Percentiles rank a stretch among this genome's conserved stretches.
Conservation (phyloP, 2,888 invertebrate species). For the Apodemia hepburni region DNA sequence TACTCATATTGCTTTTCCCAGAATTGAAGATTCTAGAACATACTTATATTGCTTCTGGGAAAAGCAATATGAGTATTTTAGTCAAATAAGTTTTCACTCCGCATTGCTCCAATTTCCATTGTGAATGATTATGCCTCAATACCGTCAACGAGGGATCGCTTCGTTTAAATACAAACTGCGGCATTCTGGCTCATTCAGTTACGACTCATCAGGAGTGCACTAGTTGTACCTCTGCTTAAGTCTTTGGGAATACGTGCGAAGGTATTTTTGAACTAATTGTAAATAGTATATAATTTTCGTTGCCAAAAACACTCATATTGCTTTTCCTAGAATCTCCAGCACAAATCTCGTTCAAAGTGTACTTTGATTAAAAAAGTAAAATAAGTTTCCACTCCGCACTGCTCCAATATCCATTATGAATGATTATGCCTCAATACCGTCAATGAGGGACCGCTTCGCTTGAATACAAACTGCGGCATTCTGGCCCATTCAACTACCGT, state of each 20-base stretch:
- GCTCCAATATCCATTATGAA: constrained; percentile 38
- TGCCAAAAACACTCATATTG: background rate
- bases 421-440: constrained; percentile 51
- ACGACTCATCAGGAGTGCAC: constrained; percentile 6
- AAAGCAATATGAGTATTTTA: too few species aligned
- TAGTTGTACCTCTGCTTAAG: too few species aligned
- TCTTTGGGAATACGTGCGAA: too few species aligned
- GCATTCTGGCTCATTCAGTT: constrained; percentile 44
- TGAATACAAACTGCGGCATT: constrained; percentile 64
- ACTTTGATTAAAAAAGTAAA: constrained; percentile 18
- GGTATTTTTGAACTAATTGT: too few species aligned
- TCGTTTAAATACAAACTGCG: constrained; percentile 62
- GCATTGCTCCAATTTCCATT: constrained; percentile 43
- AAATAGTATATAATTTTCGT: too few species aligned
- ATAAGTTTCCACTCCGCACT: too few species aligned
- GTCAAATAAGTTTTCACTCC: constrained; percentile 14
- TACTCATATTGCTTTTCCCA: background rate
- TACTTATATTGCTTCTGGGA: too few species aligned
- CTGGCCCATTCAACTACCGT: constrained; percentile 42
- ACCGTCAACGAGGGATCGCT: constrained; percentile 47
- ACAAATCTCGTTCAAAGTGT: background rate
- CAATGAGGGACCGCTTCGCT: constrained; percentile 45
- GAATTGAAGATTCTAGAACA: too few species aligned
- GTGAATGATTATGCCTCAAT: constrained; percentile 54
- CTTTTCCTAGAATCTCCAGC: background rate